Evolutionary conservation across 2,113 vertebrate species (phyloP), one percentile per base, ranked within the genome.

Genomic region (Porphyrio hochstetteri): DNA sequence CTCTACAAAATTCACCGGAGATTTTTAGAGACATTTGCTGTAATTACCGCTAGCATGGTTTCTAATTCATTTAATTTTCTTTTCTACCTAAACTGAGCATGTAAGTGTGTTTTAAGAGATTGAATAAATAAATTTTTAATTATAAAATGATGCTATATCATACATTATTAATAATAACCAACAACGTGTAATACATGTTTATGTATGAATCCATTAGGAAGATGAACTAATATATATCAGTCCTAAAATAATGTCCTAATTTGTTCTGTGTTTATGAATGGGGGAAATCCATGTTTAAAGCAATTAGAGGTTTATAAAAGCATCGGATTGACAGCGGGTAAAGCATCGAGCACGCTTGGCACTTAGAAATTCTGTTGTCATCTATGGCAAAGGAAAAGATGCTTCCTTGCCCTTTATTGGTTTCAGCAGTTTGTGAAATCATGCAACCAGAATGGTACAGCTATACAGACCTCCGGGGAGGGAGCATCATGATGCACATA

Each of bases 121-220:
- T 86, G 94, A 96, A 97, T 97, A 97, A 98, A 98, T 98, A 98
- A 97, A 98, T 97, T 97, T 98, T 98, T 98, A 98, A 98, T 98
- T 98, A 97, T 82, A 97, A 98, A 98, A 97, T 95, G 94, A 97
- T 97, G 93, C 88, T 97, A 61, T 90, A 93, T 82, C 93, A 94
- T 98, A 95, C 96, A 98, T 98, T 98, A 98, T 98, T 98, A 97
- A 98, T 98, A 97, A 97, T 92, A 96, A 96, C 95, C 98, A 98
- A 98, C 98, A 98, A 97, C 89, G 82, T 97, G 95, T 96, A 94
- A 96, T 93, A 94, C 82, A 94, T 97, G 95, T 98, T 98, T 98
- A 98, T 97, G 94, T 94, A 97, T 96, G 97, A 97, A 94, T 96
- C 97, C 97, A 97, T 97, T 97, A 97, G 91, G 95, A 97, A 97